Percentiles rank a stretch among this genome's conserved stretches.
Conservation (phyloP, 2,113 vertebrate genomes). For the Addax nasomaculatus region DNA sequence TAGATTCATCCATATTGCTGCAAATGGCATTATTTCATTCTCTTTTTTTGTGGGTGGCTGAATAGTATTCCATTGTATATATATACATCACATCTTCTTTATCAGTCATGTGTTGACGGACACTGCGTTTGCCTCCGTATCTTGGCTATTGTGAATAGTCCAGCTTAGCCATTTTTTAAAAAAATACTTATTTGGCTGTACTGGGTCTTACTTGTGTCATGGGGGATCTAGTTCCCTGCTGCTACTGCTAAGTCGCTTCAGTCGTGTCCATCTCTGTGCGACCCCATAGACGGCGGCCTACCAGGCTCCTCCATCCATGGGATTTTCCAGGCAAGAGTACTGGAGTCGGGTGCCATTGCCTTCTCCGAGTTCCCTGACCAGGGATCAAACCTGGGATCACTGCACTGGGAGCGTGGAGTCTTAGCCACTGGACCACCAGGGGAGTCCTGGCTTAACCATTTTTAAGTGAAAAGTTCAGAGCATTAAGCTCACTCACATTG, state of each 20-base stretch:
- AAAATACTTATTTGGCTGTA: background rate
- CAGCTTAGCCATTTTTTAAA: background rate
- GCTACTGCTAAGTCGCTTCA: too few species aligned
- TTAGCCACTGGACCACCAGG: background rate
- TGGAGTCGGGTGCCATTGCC: too few species aligned
- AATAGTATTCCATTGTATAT: background rate
- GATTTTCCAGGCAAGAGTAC: too few species aligned
- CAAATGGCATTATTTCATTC: background rate
- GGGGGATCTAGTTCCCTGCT: background rate
- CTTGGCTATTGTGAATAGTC: background rate
- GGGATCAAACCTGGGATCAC: background rate
- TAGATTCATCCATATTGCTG: background rate
- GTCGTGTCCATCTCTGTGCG: rapidly evolving
- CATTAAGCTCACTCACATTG: rapidly evolving
- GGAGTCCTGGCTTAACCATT: background rate
- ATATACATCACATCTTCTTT: background rate
- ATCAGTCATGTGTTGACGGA: background rate
- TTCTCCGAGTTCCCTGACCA: background rate
- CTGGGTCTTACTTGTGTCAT: background rate
- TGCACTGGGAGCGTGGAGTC: background rate
- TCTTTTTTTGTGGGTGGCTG: background rate
- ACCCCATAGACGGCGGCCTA: too few species aligned
- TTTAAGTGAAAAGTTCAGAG: background rate
- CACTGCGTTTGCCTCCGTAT: background rate
- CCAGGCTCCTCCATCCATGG: too few species aligned